Evolutionary conservation across 2,888 invertebrate genomes (phyloP).

Genomic region (Latrodectus elegans): DNA sequence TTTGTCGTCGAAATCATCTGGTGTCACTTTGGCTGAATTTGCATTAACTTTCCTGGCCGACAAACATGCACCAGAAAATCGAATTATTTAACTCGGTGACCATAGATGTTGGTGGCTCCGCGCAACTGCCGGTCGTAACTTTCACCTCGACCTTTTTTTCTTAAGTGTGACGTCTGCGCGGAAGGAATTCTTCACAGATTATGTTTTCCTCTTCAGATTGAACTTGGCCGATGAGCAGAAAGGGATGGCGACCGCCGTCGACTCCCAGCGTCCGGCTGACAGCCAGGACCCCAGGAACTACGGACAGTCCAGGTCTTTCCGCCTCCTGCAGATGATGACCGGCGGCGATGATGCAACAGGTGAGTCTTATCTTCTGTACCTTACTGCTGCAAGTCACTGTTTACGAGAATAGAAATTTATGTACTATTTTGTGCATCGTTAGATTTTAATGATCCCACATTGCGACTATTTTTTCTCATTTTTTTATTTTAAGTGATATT

Average conservation of each 20-base stretch:
- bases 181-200: too few relatives aligned
- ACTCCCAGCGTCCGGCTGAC: constrained; percentile 30
- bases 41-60: too few relatives aligned
- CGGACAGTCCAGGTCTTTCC: constrained; percentile 85
- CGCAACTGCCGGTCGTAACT: background rate
- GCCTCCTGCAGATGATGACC: constrained; percentile 86
- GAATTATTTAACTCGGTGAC: background rate
- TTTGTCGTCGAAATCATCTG: too few relatives aligned
- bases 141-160: constrained; percentile 49
- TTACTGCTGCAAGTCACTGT: too few relatives aligned
- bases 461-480: too few relatives aligned
- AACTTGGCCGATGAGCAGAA: constrained; percentile 43
- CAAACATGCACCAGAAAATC: too few relatives aligned
- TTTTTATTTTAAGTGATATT: too few relatives aligned
- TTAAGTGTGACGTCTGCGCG: background rate
- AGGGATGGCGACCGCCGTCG: constrained; percentile 54
- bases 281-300: constrained; percentile 47
- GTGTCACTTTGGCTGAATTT: too few relatives aligned
- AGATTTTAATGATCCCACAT: too few relatives aligned
- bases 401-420: too few relatives aligned
- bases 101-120: constrained; percentile 17
- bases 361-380: background rate
- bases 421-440: too few relatives aligned
- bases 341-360: constrained; percentile 72
- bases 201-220: constrained; percentile 39